These are phyloP conservation scores for Botia kubotai DNA, from an alignment of 2,797 vertebrate species.

Conservation along the genomic window DNA sequence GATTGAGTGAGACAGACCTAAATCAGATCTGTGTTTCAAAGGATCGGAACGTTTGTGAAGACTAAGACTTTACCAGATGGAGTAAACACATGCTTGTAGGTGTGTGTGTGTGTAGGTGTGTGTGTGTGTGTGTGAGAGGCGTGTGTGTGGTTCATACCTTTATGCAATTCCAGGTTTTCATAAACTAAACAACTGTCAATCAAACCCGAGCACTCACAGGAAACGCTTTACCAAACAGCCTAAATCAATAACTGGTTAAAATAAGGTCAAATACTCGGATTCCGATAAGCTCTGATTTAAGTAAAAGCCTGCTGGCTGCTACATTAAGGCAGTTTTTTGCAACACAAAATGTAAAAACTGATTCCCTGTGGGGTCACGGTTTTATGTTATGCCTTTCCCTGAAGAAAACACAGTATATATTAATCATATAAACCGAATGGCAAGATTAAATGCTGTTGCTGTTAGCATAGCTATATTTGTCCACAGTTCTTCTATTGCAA, in stretches of 20 bases:
- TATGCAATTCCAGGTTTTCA: not conserved
- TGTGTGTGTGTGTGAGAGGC: constrained; percentile 20
- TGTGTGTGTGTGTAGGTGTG: constrained; percentile 8
- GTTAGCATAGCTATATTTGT: constrained; percentile 20
- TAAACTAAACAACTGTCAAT: constrained; percentile 16
- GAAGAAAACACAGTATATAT: constrained; percentile 6
- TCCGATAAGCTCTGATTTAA: constrained; percentile 30
- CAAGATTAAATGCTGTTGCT: not conserved
- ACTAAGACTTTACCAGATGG: constrained; percentile 10
- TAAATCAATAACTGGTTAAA: constrained; percentile 30
- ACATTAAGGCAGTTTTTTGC: constrained; percentile 2
- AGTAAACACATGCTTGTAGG: not conserved
- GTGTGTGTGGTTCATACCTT: too few relatives aligned
- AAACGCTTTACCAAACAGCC: constrained; percentile 23
- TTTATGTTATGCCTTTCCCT: not conserved
- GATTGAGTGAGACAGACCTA: not conserved
- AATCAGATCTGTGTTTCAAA: constrained; percentile 32
- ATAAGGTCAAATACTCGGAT: constrained; percentile 20
- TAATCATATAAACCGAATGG: not conserved
- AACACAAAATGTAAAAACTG: constrained; percentile 6
- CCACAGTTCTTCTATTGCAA: constrained; percentile 17
- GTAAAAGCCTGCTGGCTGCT: constrained; percentile 7
- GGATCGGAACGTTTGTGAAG: constrained; percentile 24
- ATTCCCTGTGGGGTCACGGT: not conserved
- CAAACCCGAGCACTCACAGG: constrained; percentile 10